Evolutionary conservation across 2,888 invertebrate genomes (phyloP).

Genomic region (Drosophila anomelani): DNA sequence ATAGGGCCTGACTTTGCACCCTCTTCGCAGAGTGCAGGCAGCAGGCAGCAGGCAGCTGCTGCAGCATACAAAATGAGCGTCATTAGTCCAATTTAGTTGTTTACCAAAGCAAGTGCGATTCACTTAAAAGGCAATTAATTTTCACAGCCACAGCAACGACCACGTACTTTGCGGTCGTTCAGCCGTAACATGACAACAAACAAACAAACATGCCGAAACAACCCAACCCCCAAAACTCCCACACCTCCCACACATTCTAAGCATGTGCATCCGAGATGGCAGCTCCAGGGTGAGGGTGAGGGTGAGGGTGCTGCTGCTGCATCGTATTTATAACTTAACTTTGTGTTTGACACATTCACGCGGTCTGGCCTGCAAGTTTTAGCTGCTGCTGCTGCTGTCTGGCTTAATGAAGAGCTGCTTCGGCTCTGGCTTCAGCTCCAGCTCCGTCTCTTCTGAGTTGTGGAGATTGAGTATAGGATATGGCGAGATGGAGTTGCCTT

Average conservation of each 20-base stretch:
- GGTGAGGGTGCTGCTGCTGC: conserved; percentile 29
- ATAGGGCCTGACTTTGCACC: conserved; percentile 1
- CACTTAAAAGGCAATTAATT: conserved; percentile 84
- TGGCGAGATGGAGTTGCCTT: conserved; percentile 46
- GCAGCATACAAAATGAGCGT: conserved; percentile 77
- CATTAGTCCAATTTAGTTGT: conserved; percentile 83
- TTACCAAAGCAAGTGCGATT: conserved; percentile 82
- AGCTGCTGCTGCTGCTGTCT: conserved; percentile 22
- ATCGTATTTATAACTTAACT: conserved; percentile 79
- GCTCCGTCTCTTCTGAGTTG: not conserved
- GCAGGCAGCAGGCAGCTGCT: conserved; percentile 17
- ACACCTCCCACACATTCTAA: conserved; percentile 4
- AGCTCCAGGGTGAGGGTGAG: conserved; percentile 29
- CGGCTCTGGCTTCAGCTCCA: not conserved
- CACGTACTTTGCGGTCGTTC: conserved; percentile 83
- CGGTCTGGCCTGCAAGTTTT: conserved; percentile 54
- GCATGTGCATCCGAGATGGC: conserved; percentile 21
- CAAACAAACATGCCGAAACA: conserved; percentile 52
- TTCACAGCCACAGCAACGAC: conserved; percentile 74
- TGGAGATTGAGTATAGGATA: conserved; percentile 28
- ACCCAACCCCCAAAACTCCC: conserved; percentile 3
- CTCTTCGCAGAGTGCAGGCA: not conserved
- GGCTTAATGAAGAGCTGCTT: conserved; percentile 48
- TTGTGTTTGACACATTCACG: conserved; percentile 77
- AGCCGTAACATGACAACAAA: conserved; percentile 80